Base-by-base conservation (phyloP, 1,140 invertebrate genomes). In the Pygmarrhopalites habei region DNA sequence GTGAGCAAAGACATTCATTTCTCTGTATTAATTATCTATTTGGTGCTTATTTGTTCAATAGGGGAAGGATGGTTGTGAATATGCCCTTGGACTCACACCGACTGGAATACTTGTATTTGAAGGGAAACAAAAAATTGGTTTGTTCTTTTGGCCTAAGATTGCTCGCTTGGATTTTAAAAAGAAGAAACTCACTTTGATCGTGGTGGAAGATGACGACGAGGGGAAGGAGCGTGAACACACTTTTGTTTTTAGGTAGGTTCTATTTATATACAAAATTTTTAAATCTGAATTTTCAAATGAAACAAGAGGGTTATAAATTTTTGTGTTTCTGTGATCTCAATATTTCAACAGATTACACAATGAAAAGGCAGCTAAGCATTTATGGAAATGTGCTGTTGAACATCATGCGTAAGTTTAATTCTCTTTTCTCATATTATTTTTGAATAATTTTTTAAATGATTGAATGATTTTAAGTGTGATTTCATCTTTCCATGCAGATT, bases 321-420 rank as follows among this genome's bases (percentile, higher is more conserved):
- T n/a, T n/a, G n/a, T n/a, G 32, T 35, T 7, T 35, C 32, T 35
- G n/a, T n/a, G n/a, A n/a, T n/a, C n/a, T n/a, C n/a, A n/a, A n/a
- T n/a, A n/a, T 35, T 35, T 35, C 32, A 35, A 46, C 68, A 82
- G 88, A 52, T 76, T 98, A 57, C 85, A 89, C 43, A 98, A 95
- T 75, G 93, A 98, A 75, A 96, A 98, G 75, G 95, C 95, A 0
- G 95, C 93, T 75, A 99, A 99, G 77, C 95, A 99, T 78, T 78
- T 99, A 63, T 99, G 97, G 96, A 99, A 99, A 77, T 98, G 95
- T 81, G 95, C 95, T 23, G 91, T 98, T 0, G 96, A 99, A 75
- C 93, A 98, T 79, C 95, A 99, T 77, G 90, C 94, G 0, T n/a
- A n/a, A n/a, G n/a, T n/a, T n/a, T n/a, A n/a, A n/a, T n/a, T n/a